Evolutionary conservation across 2,888 invertebrate genomes (phyloP).

Genomic region (Hoplodrina blanda): DNA sequence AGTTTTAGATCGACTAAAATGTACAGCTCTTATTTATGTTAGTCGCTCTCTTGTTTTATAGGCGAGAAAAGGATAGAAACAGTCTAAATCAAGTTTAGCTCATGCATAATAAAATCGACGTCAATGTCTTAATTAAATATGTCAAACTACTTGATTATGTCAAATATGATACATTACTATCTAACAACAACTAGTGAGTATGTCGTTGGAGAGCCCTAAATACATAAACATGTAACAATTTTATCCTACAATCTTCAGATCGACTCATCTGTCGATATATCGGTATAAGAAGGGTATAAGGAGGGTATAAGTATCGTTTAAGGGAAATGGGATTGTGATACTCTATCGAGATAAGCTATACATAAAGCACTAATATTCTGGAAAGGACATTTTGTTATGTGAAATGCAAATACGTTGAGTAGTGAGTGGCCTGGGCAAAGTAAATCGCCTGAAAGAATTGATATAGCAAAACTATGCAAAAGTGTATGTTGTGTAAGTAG

Average conservation of each 20-base stretch:
- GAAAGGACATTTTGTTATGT: not conserved
- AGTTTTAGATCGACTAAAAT: too few species aligned
- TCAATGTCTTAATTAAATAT: too few species aligned
- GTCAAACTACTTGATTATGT: not conserved
- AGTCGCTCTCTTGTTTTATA: too few species aligned
- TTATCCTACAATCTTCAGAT: slow-evolving; percentile 17
- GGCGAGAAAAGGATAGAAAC: too few species aligned
- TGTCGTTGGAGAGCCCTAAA: too few species aligned
- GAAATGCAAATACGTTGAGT: slow-evolving; percentile 10
- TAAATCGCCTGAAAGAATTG: slow-evolving; percentile 9
- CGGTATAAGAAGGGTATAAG: not conserved
- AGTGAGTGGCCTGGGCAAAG: not conserved
- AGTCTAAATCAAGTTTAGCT: too few species aligned
- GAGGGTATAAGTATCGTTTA: slow-evolving; percentile 19
- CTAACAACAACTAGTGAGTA: too few species aligned
- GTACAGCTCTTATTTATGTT: too few species aligned
- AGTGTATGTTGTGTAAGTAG: not conserved
- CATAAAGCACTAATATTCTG: slow-evolving; percentile 2
- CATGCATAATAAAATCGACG: too few species aligned
- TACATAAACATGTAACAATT: too few species aligned
- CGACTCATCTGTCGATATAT: slow-evolving; percentile 3
- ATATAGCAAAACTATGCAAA: slow-evolving; percentile 7
- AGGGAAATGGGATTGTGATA: slow-evolving; percentile 52
- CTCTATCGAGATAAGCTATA: slow-evolving; percentile 31
- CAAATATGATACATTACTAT: too few species aligned